Evolutionary conservation across 2,888 invertebrate genomes (phyloP).

Genomic region (Trachelus stipa): DNA sequence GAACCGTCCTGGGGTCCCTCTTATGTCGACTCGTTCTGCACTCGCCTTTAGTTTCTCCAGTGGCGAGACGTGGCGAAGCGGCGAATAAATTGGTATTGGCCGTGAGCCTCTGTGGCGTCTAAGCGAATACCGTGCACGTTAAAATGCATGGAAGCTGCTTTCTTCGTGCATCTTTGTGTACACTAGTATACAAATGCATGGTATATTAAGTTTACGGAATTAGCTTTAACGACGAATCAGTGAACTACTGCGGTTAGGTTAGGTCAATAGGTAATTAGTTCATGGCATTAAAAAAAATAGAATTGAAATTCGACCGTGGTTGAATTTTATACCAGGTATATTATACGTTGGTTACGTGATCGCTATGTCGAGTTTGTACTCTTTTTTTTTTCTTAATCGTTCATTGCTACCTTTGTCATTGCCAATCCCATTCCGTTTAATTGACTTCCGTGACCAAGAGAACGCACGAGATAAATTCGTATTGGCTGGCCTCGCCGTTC

Average conservation of each 20-base stretch:
- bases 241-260: background rate
- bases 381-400: background rate
- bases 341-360: background rate
- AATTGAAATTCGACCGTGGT: background rate
- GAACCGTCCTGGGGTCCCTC: constrained; percentile 1
- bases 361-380: background rate
- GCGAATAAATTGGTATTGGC: constrained; percentile 5
- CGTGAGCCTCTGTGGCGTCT: background rate
- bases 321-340: background rate
- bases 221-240: background rate
- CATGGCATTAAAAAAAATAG: background rate
- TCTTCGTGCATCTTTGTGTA: too few relatives aligned
- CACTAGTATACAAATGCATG: too few relatives aligned
- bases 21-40: background rate
- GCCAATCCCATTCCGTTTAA: background rate
- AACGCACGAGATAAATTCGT: constrained; percentile 12
- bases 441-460: background rate
- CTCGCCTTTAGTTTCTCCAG: background rate
- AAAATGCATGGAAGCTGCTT: background rate
- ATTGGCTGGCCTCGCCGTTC: constrained; percentile 3
- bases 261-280: background rate
- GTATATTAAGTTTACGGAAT: background rate
- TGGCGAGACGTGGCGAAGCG: background rate
- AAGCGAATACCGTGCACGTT: background rate
- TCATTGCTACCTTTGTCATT: background rate